These are phyloP conservation scores for Psilopsiagon aurifrons DNA, from an alignment of 2,113 vertebrate species.

Conservation along the genomic window DNA sequence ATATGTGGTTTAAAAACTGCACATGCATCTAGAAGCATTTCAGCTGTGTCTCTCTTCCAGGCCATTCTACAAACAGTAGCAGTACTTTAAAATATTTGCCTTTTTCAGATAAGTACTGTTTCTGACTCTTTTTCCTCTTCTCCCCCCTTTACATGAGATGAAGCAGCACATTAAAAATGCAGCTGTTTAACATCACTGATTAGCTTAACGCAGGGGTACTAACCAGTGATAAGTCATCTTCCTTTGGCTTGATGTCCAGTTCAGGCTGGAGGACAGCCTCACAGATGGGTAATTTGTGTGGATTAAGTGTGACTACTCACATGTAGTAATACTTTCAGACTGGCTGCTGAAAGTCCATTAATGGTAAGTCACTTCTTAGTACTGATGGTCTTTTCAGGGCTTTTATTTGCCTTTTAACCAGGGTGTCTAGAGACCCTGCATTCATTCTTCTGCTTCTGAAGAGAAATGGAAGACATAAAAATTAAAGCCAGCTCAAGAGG, in stretches of 20 bases:
- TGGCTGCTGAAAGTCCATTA: conserved; percentile 2
- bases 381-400: not conserved
- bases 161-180: not conserved
- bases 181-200: conserved; percentile 19
- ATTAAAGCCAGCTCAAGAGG: not conserved
- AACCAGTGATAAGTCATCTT: not conserved
- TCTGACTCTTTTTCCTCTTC: not conserved
- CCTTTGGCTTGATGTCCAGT: not conserved
- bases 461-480: not conserved
- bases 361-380: not conserved
- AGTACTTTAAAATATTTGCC: conserved; percentile 18
- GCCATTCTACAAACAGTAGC: conserved; percentile 31
- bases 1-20: not conserved
- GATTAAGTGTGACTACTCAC: not conserved
- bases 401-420: not conserved
- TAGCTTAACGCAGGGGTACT: not conserved
- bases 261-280: not conserved
- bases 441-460: not conserved
- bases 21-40: not conserved
- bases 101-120: conserved; percentile 31
- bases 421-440: not conserved
- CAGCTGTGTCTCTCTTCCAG: not conserved
- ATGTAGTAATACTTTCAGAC: not conserved
- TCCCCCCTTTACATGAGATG: not conserved
- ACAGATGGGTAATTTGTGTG: not conserved